Evolutionary conservation across 2,797 vertebrate genomes (phyloP).

Genomic region (Enteromius thamalakanensis): DNA sequence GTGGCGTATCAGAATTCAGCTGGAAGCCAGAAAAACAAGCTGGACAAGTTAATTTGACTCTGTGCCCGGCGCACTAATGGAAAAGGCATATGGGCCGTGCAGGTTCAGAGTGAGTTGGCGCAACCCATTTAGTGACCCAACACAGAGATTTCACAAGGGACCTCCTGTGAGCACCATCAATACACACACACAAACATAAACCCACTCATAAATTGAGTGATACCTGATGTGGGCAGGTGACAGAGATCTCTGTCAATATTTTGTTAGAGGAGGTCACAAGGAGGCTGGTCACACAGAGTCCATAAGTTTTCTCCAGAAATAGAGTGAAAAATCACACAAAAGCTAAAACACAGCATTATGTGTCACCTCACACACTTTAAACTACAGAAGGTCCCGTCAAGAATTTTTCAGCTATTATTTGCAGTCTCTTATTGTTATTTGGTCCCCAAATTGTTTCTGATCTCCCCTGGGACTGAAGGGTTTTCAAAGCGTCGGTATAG

Average conservation of each 20-base stretch:
- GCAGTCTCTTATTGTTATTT: conserved; percentile 1
- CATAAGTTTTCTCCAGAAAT: conserved; percentile 7
- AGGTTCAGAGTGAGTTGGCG: conserved; percentile 23
- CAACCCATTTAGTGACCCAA: conserved; percentile 40
- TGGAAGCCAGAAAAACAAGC: conserved; percentile 18
- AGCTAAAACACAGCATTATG: conserved; percentile 16
- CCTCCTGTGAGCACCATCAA: conserved; percentile 17
- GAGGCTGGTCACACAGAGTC: conserved; percentile 16
- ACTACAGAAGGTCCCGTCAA: background rate
- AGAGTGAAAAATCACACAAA: background rate
- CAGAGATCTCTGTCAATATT: conserved; percentile 32
- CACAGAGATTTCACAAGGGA: conserved; percentile 25
- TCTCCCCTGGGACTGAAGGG: conserved; percentile 16
- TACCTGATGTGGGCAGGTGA: conserved; percentile 47
- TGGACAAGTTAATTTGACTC: conserved; percentile 30
- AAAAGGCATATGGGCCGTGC: conserved; percentile 17
- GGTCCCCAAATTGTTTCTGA: conserved; percentile 17
- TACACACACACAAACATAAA: conserved; percentile 33
- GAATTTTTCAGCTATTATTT: background rate
- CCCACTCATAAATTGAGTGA: conserved; percentile 41
- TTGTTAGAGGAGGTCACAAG: conserved; percentile 20
- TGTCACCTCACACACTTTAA: conserved; percentile 14
- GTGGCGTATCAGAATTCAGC: background rate
- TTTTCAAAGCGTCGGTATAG: background rate
- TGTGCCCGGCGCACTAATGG: conserved; percentile 3